Evolutionary conservation across 1,140 invertebrate genomes (phyloP), one percentile per base, ranked within the genome.

Genomic region (Oncopodura yosiiana): DNA sequence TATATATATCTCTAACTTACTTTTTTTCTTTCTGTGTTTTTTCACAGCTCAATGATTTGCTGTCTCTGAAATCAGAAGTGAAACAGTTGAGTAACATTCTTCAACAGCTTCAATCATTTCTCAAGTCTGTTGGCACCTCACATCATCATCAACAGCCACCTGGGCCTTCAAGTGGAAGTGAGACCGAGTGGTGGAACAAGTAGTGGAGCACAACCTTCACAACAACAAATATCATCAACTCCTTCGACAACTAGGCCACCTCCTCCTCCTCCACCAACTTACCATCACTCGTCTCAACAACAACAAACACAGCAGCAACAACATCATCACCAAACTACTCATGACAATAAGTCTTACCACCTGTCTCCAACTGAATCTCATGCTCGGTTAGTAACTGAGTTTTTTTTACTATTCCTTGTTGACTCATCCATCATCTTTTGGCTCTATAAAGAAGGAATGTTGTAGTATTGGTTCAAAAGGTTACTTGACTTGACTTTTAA

Each of bases 41-140:
- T 56, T 69, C 67, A 18, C 72, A 83, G 75, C 78, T 81, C 69
- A 79, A 80, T 50, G 80, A 83, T 64, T 78, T 83, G 26, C 68
- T 78, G 37, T 76, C 76, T 18, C 66, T 82, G 49, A 73, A 77
- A 38, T 77, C 76, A 53, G 81, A 83, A 67, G 75, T 81, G 56
- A 82, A 82, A 62, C 78, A 81, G 59, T 63, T 83, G 43, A 79
- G 77, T 62, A 74, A 70, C 30, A 68, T 80, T 29, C 77, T 64
- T 24, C 62, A 59, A 36, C 62, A 64, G 51, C 50, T 64, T 30
- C 62, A 64, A 45, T 58, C 58, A n/a, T 64, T 64, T 49, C 55
- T 64, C n/a, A 64, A 64, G 26, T 39, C 52, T 21, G 48, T 53
- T 16, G 44, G 29, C 5, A 42, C 36, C 14, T n/a, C 30, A 9